phyloP scores from a whole-genome alignment of 2,113 vertebrate genomes.

The Periophthalmodon schlosseri region DNA sequence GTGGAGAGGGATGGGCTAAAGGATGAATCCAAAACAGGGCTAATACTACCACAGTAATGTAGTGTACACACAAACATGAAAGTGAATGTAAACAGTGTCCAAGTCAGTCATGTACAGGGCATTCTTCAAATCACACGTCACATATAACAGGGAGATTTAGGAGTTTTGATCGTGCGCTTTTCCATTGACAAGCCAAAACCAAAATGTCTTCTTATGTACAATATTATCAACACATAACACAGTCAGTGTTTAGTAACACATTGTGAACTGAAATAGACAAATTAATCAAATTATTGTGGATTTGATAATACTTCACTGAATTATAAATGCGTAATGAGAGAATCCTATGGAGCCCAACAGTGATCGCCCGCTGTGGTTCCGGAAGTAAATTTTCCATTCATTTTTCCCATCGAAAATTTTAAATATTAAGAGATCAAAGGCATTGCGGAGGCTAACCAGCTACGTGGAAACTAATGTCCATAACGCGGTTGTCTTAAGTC shows the following conservation, averaged over 20 bases:
- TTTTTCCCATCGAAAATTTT: too few relatives aligned
- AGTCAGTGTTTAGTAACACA: slow-evolving; percentile 5
- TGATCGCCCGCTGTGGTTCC: too few relatives aligned
- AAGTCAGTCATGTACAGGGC: neutral
- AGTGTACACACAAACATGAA: neutral
- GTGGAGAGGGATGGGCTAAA: neutral
- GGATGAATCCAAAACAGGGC: neutral
- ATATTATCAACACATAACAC: neutral
- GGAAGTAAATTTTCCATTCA: too few relatives aligned
- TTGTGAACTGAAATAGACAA: neutral
- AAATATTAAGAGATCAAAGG: too few relatives aligned
- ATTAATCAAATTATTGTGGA: neutral
- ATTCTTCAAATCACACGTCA: neutral
- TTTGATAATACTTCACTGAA: neutral
- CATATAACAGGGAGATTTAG: neutral
- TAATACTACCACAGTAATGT: neutral
- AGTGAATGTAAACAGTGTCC: neutral
- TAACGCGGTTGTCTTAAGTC: too few relatives aligned
- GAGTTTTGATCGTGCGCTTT: too few relatives aligned
- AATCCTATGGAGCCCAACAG: neutral
- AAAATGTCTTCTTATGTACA: neutral
- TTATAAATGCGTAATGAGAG: neutral
- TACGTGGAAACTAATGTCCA: too few relatives aligned
- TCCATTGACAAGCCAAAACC: neutral
- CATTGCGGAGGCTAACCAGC: too few relatives aligned